These are phyloP conservation scores for Catharus ustulatus DNA, from an alignment of 2,797 vertebrate species.

Conservation along the genomic window DNA sequence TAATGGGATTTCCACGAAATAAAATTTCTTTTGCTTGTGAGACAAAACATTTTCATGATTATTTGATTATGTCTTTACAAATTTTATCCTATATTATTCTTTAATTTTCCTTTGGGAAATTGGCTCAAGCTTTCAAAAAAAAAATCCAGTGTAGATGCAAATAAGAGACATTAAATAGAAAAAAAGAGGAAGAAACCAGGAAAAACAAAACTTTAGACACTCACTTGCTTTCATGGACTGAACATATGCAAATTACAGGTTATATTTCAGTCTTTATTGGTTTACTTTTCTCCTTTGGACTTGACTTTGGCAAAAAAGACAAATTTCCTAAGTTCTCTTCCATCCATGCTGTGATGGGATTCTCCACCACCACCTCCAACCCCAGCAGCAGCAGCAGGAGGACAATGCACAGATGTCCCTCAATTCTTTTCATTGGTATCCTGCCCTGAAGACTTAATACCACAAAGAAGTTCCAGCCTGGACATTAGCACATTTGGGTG, in stretches of 20 bases:
- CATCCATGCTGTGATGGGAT: accelerated
- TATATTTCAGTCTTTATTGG: background rate
- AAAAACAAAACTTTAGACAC: background rate
- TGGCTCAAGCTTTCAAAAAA: background rate
- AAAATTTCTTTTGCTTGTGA: background rate
- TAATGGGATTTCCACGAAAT: background rate
- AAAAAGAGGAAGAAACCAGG: background rate
- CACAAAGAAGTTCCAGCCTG: background rate
- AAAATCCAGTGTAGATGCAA: background rate
- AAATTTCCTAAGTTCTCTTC: background rate
- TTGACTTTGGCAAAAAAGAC: background rate
- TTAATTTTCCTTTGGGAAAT: background rate
- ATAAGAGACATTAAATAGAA: background rate
- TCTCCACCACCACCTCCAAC: background rate
- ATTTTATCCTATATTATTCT: background rate
- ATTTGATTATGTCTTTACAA: background rate
- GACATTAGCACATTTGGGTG: background rate
- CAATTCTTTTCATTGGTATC: background rate
- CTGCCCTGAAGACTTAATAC: background rate
- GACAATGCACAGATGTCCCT: background rate
- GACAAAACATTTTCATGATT: background rate
- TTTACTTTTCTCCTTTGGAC: background rate
- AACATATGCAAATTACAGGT: background rate
- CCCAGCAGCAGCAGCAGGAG: accelerated
- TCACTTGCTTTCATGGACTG: background rate